Conservation (phyloP, 2,888 invertebrate genomes). For the Suillia variegata region DNA sequence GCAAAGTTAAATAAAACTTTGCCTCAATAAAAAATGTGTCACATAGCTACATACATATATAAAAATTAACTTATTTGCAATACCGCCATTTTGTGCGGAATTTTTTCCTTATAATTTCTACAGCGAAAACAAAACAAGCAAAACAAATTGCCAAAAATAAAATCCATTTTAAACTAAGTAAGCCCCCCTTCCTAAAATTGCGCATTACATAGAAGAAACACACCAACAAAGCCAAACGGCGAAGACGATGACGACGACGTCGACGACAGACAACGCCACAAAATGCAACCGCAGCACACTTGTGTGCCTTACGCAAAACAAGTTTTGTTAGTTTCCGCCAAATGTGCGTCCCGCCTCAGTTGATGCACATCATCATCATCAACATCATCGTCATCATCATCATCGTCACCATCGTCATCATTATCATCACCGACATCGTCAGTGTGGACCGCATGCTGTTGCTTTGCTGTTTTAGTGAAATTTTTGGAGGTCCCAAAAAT, state of each 20-base stretch:
- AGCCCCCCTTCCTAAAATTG: constrained; percentile 15
- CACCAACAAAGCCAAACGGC: no score
- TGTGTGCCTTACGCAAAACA: not conserved
- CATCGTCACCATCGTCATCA: not conserved
- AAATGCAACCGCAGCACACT: constrained; percentile 1
- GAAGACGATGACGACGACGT: no score
- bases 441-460: not conserved
- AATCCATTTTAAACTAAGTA: no score
- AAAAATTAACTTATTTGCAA: no score
- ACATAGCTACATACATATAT: no score
- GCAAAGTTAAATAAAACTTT: no score
- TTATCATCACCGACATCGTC: not conserved
- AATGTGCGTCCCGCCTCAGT: no score
- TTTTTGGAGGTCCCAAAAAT: constrained; percentile 18
- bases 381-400: not conserved
- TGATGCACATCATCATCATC: constrained; percentile 14
- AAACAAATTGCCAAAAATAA: no score
- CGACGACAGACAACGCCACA: no score
- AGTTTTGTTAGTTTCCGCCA: not conserved
- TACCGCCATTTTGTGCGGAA: no score
- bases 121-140: constrained; percentile 4
- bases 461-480: constrained; percentile 4
- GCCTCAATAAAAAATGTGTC: no score
- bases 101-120: no score
- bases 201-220: constrained; percentile 18